phyloP scores from a whole-genome alignment of 2,888 invertebrate genomes.

The Dolichomitus sp. region DNA sequence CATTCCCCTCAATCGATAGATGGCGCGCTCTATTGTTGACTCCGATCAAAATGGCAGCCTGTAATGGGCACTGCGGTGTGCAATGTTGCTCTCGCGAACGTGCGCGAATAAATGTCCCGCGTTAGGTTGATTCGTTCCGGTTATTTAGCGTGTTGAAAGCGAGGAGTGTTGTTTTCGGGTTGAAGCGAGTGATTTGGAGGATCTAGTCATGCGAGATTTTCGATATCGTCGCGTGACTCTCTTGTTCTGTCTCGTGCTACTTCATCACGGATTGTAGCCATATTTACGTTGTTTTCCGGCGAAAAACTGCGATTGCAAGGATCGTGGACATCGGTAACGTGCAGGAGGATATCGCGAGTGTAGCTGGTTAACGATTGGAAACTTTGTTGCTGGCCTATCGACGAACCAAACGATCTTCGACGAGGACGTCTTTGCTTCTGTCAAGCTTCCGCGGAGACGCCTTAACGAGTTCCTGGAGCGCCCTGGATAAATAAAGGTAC shows the following conservation, averaged over 20 bases:
- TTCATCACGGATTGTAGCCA: constrained; percentile 74
- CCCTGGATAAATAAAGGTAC: background rate
- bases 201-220: constrained; percentile 30
- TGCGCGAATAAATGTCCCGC: constrained; percentile 74
- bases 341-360: background rate
- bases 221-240: constrained; percentile 52
- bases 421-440: constrained; percentile 38
- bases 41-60: constrained; percentile 81
- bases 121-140: constrained; percentile 50
- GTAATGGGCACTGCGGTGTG: constrained; percentile 77
- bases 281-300: constrained; percentile 74
- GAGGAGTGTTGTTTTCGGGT: background rate
- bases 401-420: background rate
- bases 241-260: constrained; percentile 62
- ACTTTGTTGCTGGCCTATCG: background rate
- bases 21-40: constrained; percentile 90
- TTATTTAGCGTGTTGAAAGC: background rate
- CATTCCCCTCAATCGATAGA: constrained; percentile 86
- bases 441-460: constrained; percentile 53
- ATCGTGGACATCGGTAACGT: constrained; percentile 23
- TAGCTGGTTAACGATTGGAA: background rate
- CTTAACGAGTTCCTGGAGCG: constrained; percentile 50
- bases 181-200: background rate
- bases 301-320: constrained; percentile 28
- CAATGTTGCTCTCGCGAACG: constrained; percentile 75